Base-by-base conservation (phyloP, 2,888 invertebrate species). In the Cancer borealis region DNA sequence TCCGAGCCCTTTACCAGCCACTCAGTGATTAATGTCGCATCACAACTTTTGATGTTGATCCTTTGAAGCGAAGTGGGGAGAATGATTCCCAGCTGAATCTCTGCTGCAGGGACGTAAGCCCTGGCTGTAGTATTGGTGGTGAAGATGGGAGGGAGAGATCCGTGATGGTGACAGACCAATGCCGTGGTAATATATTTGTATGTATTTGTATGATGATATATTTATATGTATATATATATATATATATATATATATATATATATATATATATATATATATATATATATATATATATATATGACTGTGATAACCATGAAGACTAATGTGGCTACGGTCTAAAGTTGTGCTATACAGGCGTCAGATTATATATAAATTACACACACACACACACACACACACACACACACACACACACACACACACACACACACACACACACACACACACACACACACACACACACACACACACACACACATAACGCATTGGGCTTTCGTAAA, bases 21-120 rank as follows among this genome's bases (percentile, higher is more conserved):
- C 90, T 90, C 90, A 90, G 49, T 90, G 90, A 90, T 90, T 90
- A 90, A 90, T 90, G 90, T 90, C 54, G 49, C 90, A 90, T 49
- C 90, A 49, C 90, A 90, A 49, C 90, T 90, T 90, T 90, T 90
- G 90, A 90, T 90, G 90, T 49, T 90, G 90, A 49, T 49, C 90
- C 90, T 90, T 90, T 90, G 90, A 90, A 26, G 90, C 54, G 54
- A 46, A 49, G 90, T 49, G 49, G 90, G 90, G 90, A 49, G 90
- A 39, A 49, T n/a, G 49, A 90, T 46, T 89, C 89, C 89, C 26
- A n/a, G 47, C 47, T 47, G 45, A 88, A 47, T 49, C 17, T 46
- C 12, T n/a, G 46, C 66, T 21, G 88, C 47, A 47, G 46, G 88
- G 46, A 26, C 26, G 47, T n/a, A 46, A 49, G 88, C 46, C 21